phyloP scores from a whole-genome alignment of 2,113 vertebrate species.

The Takifugu flavidus region DNA sequence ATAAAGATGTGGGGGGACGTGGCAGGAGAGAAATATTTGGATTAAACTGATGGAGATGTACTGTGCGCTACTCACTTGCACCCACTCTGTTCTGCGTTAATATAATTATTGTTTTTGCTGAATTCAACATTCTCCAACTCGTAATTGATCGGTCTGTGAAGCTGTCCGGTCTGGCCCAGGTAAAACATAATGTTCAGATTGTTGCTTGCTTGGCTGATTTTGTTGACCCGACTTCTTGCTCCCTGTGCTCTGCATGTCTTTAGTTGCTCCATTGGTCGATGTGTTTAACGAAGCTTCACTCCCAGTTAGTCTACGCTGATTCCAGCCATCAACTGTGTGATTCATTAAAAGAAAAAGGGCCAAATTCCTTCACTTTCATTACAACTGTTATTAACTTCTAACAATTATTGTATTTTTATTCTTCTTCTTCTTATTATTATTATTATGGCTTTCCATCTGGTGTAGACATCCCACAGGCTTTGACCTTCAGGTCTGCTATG shows the following conservation, averaged over 20 bases:
- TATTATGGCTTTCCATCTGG: too few relatives aligned
- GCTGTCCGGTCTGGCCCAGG: not conserved
- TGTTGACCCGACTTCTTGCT: conserved; percentile 46
- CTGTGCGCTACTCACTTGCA: not conserved
- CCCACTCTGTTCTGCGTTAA: not conserved
- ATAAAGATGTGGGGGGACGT: too few relatives aligned
- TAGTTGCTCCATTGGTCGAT: conserved; percentile 18
- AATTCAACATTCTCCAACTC: not conserved
- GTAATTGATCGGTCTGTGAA: conserved; percentile 1
- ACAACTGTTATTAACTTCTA: too few relatives aligned
- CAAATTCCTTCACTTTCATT: too few relatives aligned
- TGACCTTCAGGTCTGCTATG: conserved; percentile 31
- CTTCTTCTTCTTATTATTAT: too few relatives aligned
- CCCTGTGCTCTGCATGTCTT: conserved; percentile 17
- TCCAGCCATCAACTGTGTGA: not conserved
- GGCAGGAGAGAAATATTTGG: not conserved
- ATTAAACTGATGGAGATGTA: not conserved
- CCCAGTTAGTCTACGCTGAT: conserved; percentile 29
- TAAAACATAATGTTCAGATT: conserved; percentile 8
- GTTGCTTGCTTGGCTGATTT: conserved; percentile 27
- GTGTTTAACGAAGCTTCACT: conserved; percentile 41
- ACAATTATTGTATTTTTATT: too few relatives aligned
- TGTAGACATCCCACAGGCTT: not conserved
- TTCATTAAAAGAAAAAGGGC: too few relatives aligned
- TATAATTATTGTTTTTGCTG: not conserved